Base-by-base conservation (phyloP, 1,140 invertebrate species). In the Ctenoplectra terminalis region DNA sequence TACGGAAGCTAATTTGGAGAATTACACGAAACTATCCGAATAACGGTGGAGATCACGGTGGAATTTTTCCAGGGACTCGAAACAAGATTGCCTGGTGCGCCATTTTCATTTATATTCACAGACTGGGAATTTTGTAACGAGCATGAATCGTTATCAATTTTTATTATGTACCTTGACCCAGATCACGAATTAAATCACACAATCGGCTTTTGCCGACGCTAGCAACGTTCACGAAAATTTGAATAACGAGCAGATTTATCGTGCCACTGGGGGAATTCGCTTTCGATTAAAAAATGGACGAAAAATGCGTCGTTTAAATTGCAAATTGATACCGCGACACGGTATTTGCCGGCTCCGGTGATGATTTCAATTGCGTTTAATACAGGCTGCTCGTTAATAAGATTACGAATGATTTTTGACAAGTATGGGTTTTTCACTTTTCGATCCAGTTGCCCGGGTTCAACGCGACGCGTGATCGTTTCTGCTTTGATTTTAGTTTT, bases 101-200 rank as follows among this genome's bases (percentile, higher is more conserved):
- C 29, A 37, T 64, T 78, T 70, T 58, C 64, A 58, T 78, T 58
- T 78, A 58, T 58, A 78, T 78, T 46, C 75, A 58, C 64, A 2
- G 64, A 20, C 54, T 78, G 75, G 64, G 50, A 58, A 58, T 58
- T 26, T 43, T n/a, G 64, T 70, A 78, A 60, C 75, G 64, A 70
- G 52, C 29, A 11, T 7, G 64, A 78, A 70, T 70, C 64, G 64
- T 67, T 76, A 46, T 58, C 75, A 46, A 58, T 78, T 78, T 78
- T 78, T 54, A 78, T 78, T 78, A 54, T 23, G 26, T 31, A 56
- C 52, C 75, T 70, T 58, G 75, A 46, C 37, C 40, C n/a, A 37
- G 31, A 75, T n/a, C 40, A 56, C 20, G 40, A 37, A 76, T 56
- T 54, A 29, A 70, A 56, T 31, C 29, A 75, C 58, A 43, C 43